Evolutionary conservation across 2,113 vertebrate species (phyloP).

Genomic region (human): DNA sequence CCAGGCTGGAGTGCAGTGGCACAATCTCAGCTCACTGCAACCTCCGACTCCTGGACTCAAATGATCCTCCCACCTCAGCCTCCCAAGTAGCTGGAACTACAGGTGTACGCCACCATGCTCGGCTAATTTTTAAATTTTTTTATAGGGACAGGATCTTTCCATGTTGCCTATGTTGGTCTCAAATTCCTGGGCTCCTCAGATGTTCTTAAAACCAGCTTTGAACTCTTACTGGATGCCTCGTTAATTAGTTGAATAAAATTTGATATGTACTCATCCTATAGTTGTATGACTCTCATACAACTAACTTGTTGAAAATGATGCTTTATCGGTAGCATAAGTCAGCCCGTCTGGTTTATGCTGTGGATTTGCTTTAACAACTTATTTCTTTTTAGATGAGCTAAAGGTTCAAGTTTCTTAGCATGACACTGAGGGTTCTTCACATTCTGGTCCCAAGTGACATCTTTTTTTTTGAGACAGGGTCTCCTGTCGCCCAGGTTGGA

Average conservation of each 20-base stretch:
- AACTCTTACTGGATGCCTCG: neutral
- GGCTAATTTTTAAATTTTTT: too few relatives aligned
- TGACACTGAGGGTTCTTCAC: neutral
- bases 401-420: neutral
- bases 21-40: too few relatives aligned
- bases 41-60: too few relatives aligned
- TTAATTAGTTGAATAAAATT: neutral
- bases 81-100: too few relatives aligned
- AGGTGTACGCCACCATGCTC: too few relatives aligned
- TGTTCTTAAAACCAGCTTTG: neutral
- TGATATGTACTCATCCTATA: neutral
- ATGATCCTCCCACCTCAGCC: too few relatives aligned
- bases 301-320: neutral
- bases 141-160: too few relatives aligned
- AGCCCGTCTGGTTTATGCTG: neutral
- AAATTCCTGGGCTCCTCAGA: neutral
- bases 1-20: too few relatives aligned
- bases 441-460: neutral
- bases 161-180: too few relatives aligned
- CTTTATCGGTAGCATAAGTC: neutral
- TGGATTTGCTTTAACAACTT: neutral
- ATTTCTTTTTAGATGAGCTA: neutral
- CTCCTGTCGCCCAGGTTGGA: too few relatives aligned
- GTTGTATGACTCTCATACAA: neutral
- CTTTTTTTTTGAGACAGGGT: too few relatives aligned